Evolutionary conservation across 2,888 invertebrate species (phyloP).

Genomic region (Philhelius pedissequus): DNA sequence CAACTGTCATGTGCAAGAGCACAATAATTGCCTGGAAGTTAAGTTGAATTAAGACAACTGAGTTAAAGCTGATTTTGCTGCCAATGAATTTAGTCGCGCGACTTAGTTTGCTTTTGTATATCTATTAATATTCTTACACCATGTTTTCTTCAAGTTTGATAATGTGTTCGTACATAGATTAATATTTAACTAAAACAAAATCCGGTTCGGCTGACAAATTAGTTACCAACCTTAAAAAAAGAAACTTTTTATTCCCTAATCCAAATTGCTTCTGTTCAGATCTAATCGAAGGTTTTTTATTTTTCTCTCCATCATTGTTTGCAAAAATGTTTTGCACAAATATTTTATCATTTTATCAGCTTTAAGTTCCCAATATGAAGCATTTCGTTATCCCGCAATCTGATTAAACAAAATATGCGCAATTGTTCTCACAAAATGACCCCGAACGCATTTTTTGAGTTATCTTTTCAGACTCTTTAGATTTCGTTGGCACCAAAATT

Average conservation of each 20-base stretch:
- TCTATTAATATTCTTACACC: no score
- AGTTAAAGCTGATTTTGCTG: no score
- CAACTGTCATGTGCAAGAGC: no score
- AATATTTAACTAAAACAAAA: no score
- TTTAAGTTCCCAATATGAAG: neutral
- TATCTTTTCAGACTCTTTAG: neutral
- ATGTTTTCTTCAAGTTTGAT: no score
- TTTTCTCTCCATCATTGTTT: neutral
- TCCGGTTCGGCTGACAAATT: no score
- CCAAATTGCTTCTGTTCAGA: neutral
- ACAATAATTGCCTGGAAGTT: no score
- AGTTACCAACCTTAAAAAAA: no score
- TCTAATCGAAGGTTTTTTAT: neutral
- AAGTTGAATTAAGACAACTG: no score
- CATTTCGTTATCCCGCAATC: neutral
- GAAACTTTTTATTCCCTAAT: neutral
- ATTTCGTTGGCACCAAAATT: slow-evolving; percentile 31
- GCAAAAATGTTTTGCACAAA: neutral
- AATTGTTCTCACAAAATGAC: neutral
- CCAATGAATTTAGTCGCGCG: no score
- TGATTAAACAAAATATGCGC: neutral
- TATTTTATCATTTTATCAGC: neutral
- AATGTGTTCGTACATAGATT: no score
- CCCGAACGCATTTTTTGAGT: neutral
- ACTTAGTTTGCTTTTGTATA: no score